Conservation (phyloP, 2,888 invertebrate genomes). For the Drosophila flavopinicola region DNA sequence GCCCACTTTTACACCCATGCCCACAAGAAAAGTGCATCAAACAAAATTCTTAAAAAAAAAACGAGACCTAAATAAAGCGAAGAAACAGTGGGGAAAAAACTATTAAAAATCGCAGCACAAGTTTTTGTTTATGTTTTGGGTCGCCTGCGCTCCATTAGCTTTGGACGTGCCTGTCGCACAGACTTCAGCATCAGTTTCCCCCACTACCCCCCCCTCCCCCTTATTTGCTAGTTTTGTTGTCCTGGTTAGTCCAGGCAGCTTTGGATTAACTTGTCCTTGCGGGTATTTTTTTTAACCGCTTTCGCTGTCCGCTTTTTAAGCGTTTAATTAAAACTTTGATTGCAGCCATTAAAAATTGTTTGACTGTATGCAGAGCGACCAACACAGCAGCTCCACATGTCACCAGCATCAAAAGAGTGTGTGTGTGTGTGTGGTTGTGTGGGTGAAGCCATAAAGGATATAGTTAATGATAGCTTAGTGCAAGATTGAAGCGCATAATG, state of each 20-base stretch:
- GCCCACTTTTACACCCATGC: conserved; percentile 6
- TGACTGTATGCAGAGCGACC: conserved; percentile 33
- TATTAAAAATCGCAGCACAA: conserved; percentile 74
- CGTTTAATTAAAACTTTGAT: conserved; percentile 75
- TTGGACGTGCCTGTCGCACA: conserved; percentile 59
- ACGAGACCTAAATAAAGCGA: not conserved
- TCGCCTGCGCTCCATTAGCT: conserved; percentile 72
- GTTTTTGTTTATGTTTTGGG: conserved; percentile 77
- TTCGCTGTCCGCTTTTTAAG: conserved; percentile 57
- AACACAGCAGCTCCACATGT: conserved; percentile 15
- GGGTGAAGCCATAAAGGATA: conserved; percentile 10
- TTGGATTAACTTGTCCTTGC: conserved; percentile 56
- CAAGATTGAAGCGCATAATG: conserved; percentile 12
- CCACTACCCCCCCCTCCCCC: not conserved
- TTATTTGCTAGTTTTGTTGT: not conserved
- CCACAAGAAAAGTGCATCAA: conserved; percentile 29
- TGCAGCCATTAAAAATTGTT: conserved; percentile 65
- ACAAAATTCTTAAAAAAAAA: conserved; percentile 10
- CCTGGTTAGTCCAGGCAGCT: conserved; percentile 7
- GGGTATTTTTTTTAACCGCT: conserved; percentile 26
- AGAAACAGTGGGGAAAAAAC: conserved; percentile 42
- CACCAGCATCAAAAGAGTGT: conserved; percentile 13
- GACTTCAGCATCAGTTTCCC: conserved; percentile 3
- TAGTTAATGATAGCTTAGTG: conserved; percentile 40
- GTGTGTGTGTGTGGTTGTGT: conserved; percentile 7